Evolutionary conservation across 2,888 invertebrate species (phyloP), one percentile per base, ranked within the genome.

Genomic region (Tetramorium bicarinatum): DNA sequence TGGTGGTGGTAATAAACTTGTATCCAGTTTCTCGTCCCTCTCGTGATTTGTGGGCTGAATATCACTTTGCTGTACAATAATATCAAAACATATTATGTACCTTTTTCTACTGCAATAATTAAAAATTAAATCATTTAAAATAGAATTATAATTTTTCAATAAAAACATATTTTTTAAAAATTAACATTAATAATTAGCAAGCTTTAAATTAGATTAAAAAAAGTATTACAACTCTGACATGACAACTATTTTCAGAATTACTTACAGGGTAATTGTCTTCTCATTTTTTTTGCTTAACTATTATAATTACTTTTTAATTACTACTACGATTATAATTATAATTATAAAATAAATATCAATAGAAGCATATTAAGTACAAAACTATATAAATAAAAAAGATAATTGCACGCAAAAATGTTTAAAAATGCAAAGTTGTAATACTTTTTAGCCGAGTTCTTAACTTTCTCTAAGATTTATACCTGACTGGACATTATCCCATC

Each of bases 41-140:
- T 97, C 97, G 94, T 97, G 97, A 93, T 97, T 97, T 25, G 97
- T 97, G 54, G 96, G 96, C 84, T 96, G 96, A 81, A 95, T 95
- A 87, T 96, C 96, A 80, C 94, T 95, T 83, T 95, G 95, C 95
- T 95, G 93, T 44, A 29, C 1, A 66, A 69, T n/a, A 62, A 62
- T 52, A 81, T 79, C 13, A n/a, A 80, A 64, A 66, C 44, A 77
- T n/a, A 49, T 47, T 54, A 49, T 49, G 6, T 25, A 18, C 0
- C 18, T 18, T 67, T 47, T 25, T 25, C n/a, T 49, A 52, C 29
- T 69, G 1, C 18, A 67, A 34, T 49, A 29, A n/a, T 47, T 71
- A 34, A 21, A 49, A 49, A 69, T 1, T n/a, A n/a, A 52, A 52
- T 4, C n/a, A 49, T 18, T 6, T 49, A 44, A 47, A 8, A 15